A percentile compares a stretch with the other conserved stretches of the same genome.
phyloP scores from a whole-genome alignment of 2,797 vertebrate genomes.

The Poecilia wingei region DNA sequence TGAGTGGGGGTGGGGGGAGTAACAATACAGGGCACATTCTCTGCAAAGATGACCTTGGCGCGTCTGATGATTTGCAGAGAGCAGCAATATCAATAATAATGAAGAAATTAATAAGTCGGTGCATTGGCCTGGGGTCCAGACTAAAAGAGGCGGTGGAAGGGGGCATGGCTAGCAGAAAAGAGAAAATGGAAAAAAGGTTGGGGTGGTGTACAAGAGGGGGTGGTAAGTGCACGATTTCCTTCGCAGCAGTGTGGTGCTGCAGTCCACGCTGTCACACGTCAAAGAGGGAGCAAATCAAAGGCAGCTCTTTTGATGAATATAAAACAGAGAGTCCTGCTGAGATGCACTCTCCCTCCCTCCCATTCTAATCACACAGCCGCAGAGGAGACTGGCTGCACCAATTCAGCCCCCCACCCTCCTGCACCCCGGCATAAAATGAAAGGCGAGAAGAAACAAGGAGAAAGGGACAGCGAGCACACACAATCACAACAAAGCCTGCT shows the following conservation, averaged over 20 bases:
- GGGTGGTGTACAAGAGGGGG: constrained; percentile 40
- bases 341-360: constrained; percentile 82
- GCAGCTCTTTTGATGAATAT: constrained; percentile 89
- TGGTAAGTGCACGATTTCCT: constrained; percentile 82
- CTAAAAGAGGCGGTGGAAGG: constrained; percentile 42
- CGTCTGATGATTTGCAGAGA: constrained; percentile 73
- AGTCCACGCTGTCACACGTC: constrained; percentile 83
- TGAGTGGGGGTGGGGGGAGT: constrained; percentile 25
- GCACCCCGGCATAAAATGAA: constrained; percentile 78
- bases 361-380: constrained; percentile 84
- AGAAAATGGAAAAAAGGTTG: constrained; percentile 37
- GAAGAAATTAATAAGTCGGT: constrained; percentile 81
- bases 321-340: constrained; percentile 87
- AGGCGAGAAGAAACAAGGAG: constrained; percentile 77
- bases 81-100: constrained; percentile 81
- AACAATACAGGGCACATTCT: constrained; percentile 52
- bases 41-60: constrained; percentile 77
- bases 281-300: constrained; percentile 88
- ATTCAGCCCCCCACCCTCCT: constrained; percentile 50
- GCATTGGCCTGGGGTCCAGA: constrained; percentile 68
- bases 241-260: constrained; percentile 75
- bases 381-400: constrained; percentile 75
- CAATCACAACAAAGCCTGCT: constrained; percentile 85
- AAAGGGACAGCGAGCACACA: constrained; percentile 69
- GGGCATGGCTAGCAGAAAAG: constrained; percentile 38